phyloP scores from a whole-genome alignment of 2,888 invertebrate species.

The Cerceris rybyensis region DNA sequence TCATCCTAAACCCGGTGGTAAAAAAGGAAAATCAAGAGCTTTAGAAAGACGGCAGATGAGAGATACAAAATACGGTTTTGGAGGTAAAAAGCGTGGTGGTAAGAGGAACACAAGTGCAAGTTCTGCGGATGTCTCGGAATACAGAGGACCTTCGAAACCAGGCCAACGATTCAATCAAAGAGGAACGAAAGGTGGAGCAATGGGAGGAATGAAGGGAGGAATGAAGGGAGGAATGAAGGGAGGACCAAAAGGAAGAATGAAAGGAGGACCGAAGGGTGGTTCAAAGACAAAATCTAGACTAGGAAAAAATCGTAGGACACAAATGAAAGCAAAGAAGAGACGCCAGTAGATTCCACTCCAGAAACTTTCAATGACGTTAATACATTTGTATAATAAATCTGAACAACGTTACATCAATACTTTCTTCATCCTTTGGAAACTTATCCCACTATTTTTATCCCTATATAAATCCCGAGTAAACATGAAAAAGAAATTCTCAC shows the following conservation, averaged over 20 bases:
- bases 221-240: constrained; percentile 41
- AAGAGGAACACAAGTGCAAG: constrained; percentile 95
- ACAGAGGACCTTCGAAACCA: constrained; percentile 76
- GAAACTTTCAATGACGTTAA: not conserved
- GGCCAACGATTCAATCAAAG: constrained; percentile 22
- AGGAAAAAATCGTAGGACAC: constrained; percentile 82
- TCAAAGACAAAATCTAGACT: constrained; percentile 72
- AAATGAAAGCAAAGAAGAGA: constrained; percentile 81
- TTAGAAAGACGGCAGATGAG: constrained; percentile 86
- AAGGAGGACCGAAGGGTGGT: constrained; percentile 31
- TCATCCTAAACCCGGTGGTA: constrained; percentile 47
- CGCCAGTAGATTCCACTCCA: constrained; percentile 26
- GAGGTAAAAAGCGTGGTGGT: constrained; percentile 95
- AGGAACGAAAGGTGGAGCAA: constrained; percentile 64
- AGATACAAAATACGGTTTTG: constrained; percentile 95
- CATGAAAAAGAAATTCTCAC: too few relatives aligned
- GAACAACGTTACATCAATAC: too few relatives aligned
- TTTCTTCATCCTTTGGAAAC: too few relatives aligned
- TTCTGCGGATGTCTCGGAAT: constrained; percentile 86
- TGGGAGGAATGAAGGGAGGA: constrained; percentile 49
- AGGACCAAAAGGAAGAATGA: constrained; percentile 55
- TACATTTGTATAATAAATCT: too few relatives aligned
- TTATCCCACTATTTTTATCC: too few relatives aligned
- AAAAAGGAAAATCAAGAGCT: constrained; percentile 67
- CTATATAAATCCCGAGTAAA: too few relatives aligned